Percentiles rank a stretch among this genome's conserved stretches.
Conservation (phyloP, 92 coral and sea anemone species). For the Epizoanthus scotinus region DNA sequence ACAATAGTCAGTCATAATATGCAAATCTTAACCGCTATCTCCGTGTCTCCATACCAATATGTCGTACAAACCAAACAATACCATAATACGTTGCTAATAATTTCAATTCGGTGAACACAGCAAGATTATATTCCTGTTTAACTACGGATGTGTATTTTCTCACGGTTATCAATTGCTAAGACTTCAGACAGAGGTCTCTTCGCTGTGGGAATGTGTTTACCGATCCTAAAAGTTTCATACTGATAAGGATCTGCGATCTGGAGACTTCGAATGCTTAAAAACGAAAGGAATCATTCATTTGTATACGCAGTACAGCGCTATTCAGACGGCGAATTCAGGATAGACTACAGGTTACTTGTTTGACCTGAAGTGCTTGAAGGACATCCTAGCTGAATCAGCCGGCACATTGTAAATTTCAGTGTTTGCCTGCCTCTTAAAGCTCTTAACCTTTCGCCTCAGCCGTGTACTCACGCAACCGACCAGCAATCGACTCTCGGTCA, state of each 20-base stretch:
- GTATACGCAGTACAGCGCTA: too few species aligned
- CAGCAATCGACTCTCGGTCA: neutral
- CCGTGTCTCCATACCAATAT: slow-evolving; percentile 33
- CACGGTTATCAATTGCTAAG: neutral
- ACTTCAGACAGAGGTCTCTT: neutral
- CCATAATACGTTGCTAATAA: neutral
- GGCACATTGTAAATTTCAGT: too few species aligned
- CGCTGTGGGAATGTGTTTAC: neutral
- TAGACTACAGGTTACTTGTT: too few species aligned
- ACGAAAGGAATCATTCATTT: too few species aligned
- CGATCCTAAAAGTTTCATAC: neutral
- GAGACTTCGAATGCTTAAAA: too few species aligned
- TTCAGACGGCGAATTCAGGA: too few species aligned
- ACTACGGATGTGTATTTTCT: neutral
- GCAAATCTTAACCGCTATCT: slow-evolving; percentile 22
- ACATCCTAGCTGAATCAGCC: too few species aligned
- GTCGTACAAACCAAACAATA: slow-evolving; percentile 26
- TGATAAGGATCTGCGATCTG: too few species aligned
- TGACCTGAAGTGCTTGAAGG: too few species aligned
- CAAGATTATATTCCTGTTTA: slow-evolving; percentile 8
- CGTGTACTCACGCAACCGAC: neutral
- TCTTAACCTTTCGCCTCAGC: slow-evolving; percentile 8
- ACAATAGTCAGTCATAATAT: slow-evolving; percentile 9
- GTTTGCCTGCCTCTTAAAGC: neutral
- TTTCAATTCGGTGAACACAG: neutral